Base-by-base conservation (phyloP, 2,113 vertebrate species). In the Anser cygnoides region DNA sequence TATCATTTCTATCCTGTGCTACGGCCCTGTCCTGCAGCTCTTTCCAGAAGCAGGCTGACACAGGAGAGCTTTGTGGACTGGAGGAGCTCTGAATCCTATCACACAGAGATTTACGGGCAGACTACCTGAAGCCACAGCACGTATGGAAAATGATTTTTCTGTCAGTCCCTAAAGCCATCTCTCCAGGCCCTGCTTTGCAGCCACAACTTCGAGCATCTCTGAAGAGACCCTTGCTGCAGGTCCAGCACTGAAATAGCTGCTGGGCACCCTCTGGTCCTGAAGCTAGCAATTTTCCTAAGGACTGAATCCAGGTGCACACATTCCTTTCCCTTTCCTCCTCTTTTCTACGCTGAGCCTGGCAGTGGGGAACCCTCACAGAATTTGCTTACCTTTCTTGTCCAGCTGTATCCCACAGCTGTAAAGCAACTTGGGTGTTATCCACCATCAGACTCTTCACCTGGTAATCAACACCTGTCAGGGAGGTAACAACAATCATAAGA, bases 361-460 rank as follows among this genome's bases (percentile, higher is more conserved):
- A 50, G 70, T 5, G 29, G 57, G 29, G 22, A 37, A 66, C 33
- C 18, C 35, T 50, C 39, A 46, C 43, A 59, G 25, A 88, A 61
- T 61, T 8, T 3, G 0, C 89, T 91, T 89, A 99, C 98, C 98
- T 98, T 96, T 99, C 98, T 78, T 99, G 98, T 79, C 98, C 98
- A 63, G 98, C 98, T 52, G 98, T 99, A 92, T 99, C 98, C 98
- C 98, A 99, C 23, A 99, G 97, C 94, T 99, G 98, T 61, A 99
- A 94, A 55, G 95, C 98, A 89, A 99, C 93, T 31, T 94, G 97
- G 39, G 88, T 98, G 76, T 98, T 97, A 90, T 96, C 97, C 82
- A 99, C 90, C 87, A 96, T 94, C 58, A 98, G 55, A 88, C 89
- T 98, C 97, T 96, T 98, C 97, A 98, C 98, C 96, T 98, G 98